Evolutionary conservation across 1,140 invertebrate species (phyloP).

Genomic region (Listronotus oregonensis): DNA sequence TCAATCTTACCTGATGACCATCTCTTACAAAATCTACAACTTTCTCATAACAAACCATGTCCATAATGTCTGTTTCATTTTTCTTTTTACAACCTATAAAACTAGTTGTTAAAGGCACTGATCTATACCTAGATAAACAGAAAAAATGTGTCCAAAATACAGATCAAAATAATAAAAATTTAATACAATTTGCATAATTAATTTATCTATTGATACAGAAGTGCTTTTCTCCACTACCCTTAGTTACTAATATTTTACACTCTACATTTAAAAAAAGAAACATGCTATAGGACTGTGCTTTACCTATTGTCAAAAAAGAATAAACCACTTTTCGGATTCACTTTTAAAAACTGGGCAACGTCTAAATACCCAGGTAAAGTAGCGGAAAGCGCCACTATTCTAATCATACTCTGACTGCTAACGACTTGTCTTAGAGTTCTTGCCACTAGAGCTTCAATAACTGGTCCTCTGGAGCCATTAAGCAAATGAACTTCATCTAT

Average conservation of each 20-base stretch:
- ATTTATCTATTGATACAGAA: too few species aligned
- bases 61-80: constrained; percentile 76
- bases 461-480: constrained; percentile 96
- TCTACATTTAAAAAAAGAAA: too few species aligned
- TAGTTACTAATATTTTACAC: too few species aligned
- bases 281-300: constrained; percentile 11
- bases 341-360: constrained; percentile 91
- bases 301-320: constrained; percentile 98
- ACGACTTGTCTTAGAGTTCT: constrained; percentile 94
- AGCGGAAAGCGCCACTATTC: constrained; percentile 96
- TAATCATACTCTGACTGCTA: constrained; percentile 93
- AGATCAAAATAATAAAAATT: too few species aligned
- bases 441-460: constrained; percentile 96
- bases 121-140: constrained; percentile 63
- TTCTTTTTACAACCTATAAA: constrained; percentile 90
- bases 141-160: too few species aligned
- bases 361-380: constrained; percentile 98
- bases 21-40: constrained; percentile 83
- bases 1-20: constrained; percentile 75
- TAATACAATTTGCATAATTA: too few species aligned
- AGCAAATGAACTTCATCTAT: constrained; percentile 99
- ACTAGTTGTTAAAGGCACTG: constrained; percentile 88
- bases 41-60: constrained; percentile 93
- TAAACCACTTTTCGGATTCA: constrained; percentile 90
- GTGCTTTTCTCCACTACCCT: too few species aligned